These are phyloP conservation scores for Oreortyx pictus DNA, from an alignment of 2,797 vertebrate genomes.

Conservation along the genomic window DNA sequence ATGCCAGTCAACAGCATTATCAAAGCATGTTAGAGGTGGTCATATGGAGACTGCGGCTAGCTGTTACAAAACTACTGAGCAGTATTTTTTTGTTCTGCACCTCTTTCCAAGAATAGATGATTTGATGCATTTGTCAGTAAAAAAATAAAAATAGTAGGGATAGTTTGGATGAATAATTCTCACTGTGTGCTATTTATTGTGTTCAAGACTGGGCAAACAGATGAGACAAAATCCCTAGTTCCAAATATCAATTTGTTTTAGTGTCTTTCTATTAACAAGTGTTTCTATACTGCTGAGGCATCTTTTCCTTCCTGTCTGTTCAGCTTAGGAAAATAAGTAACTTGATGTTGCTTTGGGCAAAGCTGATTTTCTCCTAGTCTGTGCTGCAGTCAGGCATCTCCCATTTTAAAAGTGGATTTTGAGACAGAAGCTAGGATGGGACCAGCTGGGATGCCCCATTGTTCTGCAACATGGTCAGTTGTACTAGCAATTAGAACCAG, in stretches of 20 bases:
- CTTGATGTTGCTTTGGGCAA: background rate
- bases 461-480: background rate
- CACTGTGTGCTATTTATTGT: background rate
- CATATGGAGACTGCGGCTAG: background rate
- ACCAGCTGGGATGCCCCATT: background rate
- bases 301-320: background rate
- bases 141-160: background rate
- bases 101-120: background rate
- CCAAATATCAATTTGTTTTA: background rate
- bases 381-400: background rate
- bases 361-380: background rate
- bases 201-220: background rate
- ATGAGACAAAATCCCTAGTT: background rate
- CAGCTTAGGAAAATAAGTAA: background rate
- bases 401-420: background rate
- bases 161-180: background rate
- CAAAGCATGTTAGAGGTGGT: background rate
- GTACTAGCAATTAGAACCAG: background rate
- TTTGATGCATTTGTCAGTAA: background rate
- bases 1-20: background rate
- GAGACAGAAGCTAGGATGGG: background rate
- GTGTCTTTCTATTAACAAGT: background rate
- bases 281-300: background rate
- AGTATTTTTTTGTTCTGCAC: background rate
- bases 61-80: background rate